These are phyloP conservation scores for Drosophila bifasciata DNA, from an alignment of 1,140 invertebrate species.

Conservation along the genomic window DNA sequence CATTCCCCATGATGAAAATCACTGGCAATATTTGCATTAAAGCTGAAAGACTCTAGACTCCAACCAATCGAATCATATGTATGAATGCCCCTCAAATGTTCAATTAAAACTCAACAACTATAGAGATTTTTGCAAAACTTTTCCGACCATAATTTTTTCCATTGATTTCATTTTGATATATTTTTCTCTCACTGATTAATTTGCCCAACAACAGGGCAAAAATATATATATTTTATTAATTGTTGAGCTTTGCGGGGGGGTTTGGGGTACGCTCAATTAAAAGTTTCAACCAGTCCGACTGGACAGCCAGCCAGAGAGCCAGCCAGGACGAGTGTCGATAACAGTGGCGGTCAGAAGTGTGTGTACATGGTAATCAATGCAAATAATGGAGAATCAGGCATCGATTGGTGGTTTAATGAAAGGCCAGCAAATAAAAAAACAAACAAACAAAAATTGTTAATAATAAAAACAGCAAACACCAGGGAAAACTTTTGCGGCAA, in stretches of 20 bases:
- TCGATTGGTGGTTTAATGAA: slow-evolving; percentile 62
- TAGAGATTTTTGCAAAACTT: slow-evolving; percentile 17
- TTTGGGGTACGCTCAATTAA: slow-evolving; percentile 69
- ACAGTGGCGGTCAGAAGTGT: slow-evolving; percentile 69
- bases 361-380: slow-evolving; percentile 69
- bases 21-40: too few relatives aligned
- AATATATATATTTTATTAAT: slow-evolving; percentile 76
- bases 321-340: slow-evolving; percentile 71
- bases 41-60: too few relatives aligned
- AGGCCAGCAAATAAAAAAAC: not conserved
- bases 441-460: slow-evolving; percentile 12
- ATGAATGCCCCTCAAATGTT: not conserved
- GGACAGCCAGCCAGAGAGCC: slow-evolving; percentile 12
- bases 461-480: not conserved
- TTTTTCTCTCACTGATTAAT: slow-evolving; percentile 47
- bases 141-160: slow-evolving; percentile 4
- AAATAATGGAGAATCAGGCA: slow-evolving; percentile 61
- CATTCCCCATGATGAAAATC: too few relatives aligned
- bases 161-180: slow-evolving; percentile 26
- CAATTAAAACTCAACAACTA: not conserved
- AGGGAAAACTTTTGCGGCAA: slow-evolving; percentile 60
- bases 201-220: slow-evolving; percentile 22
- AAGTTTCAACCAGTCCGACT: slow-evolving; percentile 61
- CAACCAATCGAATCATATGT: too few relatives aligned
- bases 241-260: slow-evolving; percentile 23